Percentiles rank a stretch among this genome's conserved stretches.
These are phyloP conservation scores for Motacilla alba DNA, from an alignment of 2,113 vertebrate genomes.

Conservation along the genomic window DNA sequence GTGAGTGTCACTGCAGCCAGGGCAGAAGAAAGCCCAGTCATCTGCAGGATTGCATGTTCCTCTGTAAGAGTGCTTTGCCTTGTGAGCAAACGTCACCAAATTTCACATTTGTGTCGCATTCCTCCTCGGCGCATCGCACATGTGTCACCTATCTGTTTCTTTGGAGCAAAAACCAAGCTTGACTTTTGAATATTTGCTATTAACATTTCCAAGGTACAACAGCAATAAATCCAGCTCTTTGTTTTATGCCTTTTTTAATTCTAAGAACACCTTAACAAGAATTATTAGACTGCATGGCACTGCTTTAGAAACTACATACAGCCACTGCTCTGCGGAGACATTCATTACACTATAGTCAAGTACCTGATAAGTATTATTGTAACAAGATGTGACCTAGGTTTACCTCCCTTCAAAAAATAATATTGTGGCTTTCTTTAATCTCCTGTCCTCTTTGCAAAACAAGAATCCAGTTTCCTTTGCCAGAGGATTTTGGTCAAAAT, in stretches of 20 bases:
- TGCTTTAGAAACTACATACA: not conserved
- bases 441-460: not conserved
- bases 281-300: not conserved
- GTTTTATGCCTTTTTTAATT: not conserved
- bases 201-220: not conserved
- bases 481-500: slow-evolving; percentile 30
- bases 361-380: not conserved
- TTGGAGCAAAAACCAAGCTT: not conserved
- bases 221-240: not conserved
- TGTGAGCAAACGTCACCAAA: not conserved
- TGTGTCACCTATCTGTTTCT: not conserved
- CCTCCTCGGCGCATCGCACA: not conserved
- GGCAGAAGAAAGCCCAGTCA: not conserved
- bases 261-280: not conserved
- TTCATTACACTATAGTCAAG: not conserved
- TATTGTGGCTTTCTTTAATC: not conserved
- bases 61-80: not conserved
- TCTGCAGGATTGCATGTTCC: not conserved
- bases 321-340: not conserved
- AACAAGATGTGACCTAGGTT: not conserved
- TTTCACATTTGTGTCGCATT: not conserved
- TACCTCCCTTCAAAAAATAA: not conserved
- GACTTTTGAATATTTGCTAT: not conserved
- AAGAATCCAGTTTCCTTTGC: not conserved
- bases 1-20: not conserved